phyloP scores from a whole-genome alignment of 2,797 vertebrate species.

The Pantherophis alleghaniensis region DNA sequence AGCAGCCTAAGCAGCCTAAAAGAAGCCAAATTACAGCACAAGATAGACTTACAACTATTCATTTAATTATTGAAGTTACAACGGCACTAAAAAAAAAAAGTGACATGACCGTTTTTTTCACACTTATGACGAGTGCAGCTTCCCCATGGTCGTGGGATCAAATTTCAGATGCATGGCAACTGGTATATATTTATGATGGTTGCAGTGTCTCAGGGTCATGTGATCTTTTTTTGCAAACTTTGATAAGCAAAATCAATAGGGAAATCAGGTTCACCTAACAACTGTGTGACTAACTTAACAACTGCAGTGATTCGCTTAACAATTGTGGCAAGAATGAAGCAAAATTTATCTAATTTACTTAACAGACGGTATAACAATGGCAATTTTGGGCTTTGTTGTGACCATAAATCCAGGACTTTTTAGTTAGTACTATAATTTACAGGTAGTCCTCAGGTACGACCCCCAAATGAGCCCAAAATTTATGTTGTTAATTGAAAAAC shows the following conservation, averaged over 20 bases:
- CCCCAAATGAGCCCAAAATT: too few relatives aligned
- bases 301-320: neutral
- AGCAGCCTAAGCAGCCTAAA: neutral
- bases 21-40: neutral
- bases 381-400: neutral
- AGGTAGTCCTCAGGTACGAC: too few relatives aligned
- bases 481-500: too few relatives aligned
- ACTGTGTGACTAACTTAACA: neutral
- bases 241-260: neutral
- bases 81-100: neutral
- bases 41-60: neutral
- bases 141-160: neutral
- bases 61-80: neutral
- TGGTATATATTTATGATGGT: neutral
- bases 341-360: neutral
- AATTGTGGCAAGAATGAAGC: neutral
- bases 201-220: neutral
- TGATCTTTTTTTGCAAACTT: neutral
- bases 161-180: neutral
- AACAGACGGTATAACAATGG: neutral
- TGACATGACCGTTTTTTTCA: neutral
- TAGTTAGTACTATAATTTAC: neutral
- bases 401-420: neutral
- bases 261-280: neutral
- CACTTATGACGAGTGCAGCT: neutral